Base-by-base conservation (phyloP, 2,113 vertebrate genomes). In the Chrysochloris asiatica region DNA sequence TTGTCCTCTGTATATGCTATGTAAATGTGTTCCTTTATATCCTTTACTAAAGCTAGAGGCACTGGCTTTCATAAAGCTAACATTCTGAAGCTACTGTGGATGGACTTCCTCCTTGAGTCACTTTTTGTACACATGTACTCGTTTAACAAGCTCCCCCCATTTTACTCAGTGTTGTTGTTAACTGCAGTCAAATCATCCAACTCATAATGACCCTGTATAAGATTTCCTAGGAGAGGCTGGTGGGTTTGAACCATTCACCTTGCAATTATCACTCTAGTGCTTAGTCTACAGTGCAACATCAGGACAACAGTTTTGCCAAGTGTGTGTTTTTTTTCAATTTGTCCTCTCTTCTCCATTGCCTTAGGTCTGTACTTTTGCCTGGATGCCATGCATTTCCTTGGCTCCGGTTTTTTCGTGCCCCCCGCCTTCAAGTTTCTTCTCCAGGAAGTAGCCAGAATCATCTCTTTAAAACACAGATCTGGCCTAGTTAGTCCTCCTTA, bases 391-490 rank as follows among this genome's bases (percentile, higher is more conserved):
- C 61, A 48, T 71, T 89, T 83, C 13, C 19, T 26, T 86, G 48
- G 8, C 65, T 41, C 33, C 33, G 86, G 77, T 36, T 88, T 88
- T 61, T 59, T 26, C 26, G 16, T 10, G n/a, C n/a, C n/a, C n/a
- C n/a, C n/a, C n/a, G n/a, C 26, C 10, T 81, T 77, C n/a, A 72
- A 6, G 24, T 84, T 71, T 36, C 80, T 82, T 90, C 69, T 91
- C 47, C 26, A 88, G n/a, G n/a, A n/a, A 14, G 30, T 43, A 82
- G 19, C 21, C 19, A 43, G 9, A 75, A 16, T 81, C 41, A n/a
- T 76, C 24, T 90, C 48, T 72, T 91, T 41, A 67, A 88, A 91
- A 50, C 22, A n/a, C 4, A 90, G 24, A 50, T 56, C 61, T 94
- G 47, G 11, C 36, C 54, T 76, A 77, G 12, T 33, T 28, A 82